Percentiles rank a stretch among this genome's conserved stretches.
Conservation (phyloP, 2,113 vertebrate species). For the Spermophilus dauricus region DNA sequence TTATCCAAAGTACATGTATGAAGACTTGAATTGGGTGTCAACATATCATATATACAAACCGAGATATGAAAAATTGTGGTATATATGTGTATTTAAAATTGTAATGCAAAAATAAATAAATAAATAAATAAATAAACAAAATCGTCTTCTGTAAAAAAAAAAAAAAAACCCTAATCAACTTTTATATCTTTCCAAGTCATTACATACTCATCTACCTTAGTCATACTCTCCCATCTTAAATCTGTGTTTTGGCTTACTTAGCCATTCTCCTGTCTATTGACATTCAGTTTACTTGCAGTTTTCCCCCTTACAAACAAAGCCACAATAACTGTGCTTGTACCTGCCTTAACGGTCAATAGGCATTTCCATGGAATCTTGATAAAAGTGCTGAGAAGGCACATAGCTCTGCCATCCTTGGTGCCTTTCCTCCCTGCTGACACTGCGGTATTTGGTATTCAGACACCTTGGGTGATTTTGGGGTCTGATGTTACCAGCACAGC, state of each 20-base stretch:
- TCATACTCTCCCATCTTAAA: not conserved
- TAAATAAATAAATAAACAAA: too few relatives aligned
- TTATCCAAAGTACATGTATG: too few relatives aligned
- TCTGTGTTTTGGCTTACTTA: not conserved
- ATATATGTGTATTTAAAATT: too few relatives aligned
- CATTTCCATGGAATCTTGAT: not conserved
- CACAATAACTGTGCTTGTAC: not conserved
- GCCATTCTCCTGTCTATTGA: not conserved
- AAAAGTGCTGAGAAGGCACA: not conserved
- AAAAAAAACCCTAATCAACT: not conserved
- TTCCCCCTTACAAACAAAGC: not conserved
- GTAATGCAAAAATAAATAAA: too few relatives aligned
- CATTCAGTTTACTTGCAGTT: not conserved
- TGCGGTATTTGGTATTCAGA: not conserved
- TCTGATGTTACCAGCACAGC: not conserved
- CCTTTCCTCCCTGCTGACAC: not conserved
- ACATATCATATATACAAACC: too few relatives aligned
- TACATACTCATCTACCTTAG: not conserved
- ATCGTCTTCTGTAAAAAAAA: too few relatives aligned
- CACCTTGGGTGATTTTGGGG: not conserved
- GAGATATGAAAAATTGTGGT: too few relatives aligned
- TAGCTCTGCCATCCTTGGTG: too few relatives aligned
- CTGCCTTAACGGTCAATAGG: not conserved
- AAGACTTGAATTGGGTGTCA: too few relatives aligned
- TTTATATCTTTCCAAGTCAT: not conserved